Evolutionary conservation across 2,888 invertebrate genomes (phyloP), one percentile per base, ranked within the genome.

Genomic region (Sthenelais limicola): DNA sequence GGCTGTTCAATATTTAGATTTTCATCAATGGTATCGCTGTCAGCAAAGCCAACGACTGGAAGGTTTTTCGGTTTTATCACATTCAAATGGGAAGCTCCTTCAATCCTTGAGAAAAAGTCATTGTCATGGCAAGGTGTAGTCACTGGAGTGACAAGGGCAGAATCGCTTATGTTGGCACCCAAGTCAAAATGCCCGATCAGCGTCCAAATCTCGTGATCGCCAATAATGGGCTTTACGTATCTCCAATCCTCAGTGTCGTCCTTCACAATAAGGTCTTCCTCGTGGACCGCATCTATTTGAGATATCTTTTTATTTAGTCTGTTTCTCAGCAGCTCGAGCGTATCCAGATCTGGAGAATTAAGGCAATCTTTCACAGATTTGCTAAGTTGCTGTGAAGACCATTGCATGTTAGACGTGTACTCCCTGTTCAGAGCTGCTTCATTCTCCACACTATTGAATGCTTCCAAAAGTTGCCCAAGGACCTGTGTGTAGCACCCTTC

Each of bases 401-500:
- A 62, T 21, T 38, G 62, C 62, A 38, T n/a, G 38, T 62, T 62
- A 26, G 62, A 62, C 1, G 43, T 26, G 24, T 38, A 38, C 38
- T 62, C 62, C 38, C 62, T 18, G 7, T 24, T n/a, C 38, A 62
- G 62, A 7, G 26, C 38, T 1, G 62, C 62, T 21, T 62, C 62
- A 21, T 43, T 43, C 38, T 62, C 62, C 18, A 38, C 21, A 24
- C 38, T 43, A 24, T 62, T 43, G 21, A 62, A 62, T 5, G 62
- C 62, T 24, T 62, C 38, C 38, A 62, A 43, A 15, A 62, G 62
- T 26, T 62, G 62, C 24, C 38, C 62, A 9, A 62, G 38, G 21
- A 62, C 62, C 24, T 62, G 62, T 21, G 62, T 62, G 38, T 62
- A 62, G 38, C 62, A 62, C 2, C 62, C 62, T 18, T 62, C 62